Conservation (phyloP, 2,113 vertebrate species). For the Malurus melanocephalus region DNA sequence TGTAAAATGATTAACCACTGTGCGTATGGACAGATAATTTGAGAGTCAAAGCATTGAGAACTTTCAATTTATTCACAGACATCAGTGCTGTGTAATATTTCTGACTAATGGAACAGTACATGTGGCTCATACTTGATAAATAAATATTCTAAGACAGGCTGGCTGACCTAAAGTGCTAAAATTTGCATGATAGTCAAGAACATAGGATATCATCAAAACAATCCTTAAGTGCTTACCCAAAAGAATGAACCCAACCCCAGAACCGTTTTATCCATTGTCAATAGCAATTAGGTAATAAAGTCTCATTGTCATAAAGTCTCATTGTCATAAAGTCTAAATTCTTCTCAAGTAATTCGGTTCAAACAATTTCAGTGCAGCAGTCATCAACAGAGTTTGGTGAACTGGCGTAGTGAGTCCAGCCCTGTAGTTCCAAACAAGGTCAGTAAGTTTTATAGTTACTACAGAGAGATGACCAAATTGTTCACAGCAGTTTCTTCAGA, state of each 20-base stretch:
- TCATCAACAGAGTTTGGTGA: background rate
- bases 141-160: background rate
- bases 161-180: background rate
- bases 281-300: background rate
- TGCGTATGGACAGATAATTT: background rate
- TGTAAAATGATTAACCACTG: background rate
- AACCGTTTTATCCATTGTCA: background rate
- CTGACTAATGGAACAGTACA: background rate
- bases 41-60: background rate
- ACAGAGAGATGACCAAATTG: background rate
- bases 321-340: background rate
- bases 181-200: background rate
- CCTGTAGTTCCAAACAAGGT: accelerated
- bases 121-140: background rate
- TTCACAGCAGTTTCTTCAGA: background rate
- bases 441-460: background rate
- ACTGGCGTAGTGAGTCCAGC: background rate
- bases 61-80: background rate
- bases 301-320: background rate
- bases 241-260: background rate
- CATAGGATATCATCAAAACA: background rate
- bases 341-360: background rate
- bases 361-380: background rate
- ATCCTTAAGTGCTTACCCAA: background rate
- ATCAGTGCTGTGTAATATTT: background rate